These are phyloP conservation scores for Micromys minutus DNA, from an alignment of 2,113 vertebrate species.

Conservation along the genomic window DNA sequence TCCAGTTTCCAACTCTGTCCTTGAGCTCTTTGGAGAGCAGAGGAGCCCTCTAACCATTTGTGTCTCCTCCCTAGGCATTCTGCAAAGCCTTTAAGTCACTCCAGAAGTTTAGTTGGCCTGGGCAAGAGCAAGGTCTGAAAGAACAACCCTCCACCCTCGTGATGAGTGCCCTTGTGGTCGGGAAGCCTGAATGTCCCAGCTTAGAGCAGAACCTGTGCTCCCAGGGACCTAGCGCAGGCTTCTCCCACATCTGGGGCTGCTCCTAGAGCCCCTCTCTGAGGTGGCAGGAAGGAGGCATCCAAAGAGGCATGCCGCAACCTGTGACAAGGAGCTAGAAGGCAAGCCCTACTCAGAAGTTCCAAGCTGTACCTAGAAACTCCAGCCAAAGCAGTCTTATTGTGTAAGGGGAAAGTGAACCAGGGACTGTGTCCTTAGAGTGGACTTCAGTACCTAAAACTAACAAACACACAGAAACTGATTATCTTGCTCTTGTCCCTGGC, in stretches of 20 bases:
- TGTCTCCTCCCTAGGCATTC: background rate
- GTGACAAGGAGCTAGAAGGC: background rate
- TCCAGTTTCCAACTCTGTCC: no score
- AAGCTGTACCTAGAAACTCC: no score
- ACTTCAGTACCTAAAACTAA: background rate
- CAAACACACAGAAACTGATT: background rate
- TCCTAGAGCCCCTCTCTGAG: background rate
- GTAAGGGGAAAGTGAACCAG: accelerated
- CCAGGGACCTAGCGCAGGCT: background rate
- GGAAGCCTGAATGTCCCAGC: background rate
- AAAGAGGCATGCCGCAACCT: background rate
- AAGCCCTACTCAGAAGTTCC: background rate
- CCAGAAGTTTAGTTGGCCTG: background rate
- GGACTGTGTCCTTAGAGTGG: background rate
- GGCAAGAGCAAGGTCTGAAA: background rate
- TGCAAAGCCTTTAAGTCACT: background rate
- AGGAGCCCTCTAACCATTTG: background rate
- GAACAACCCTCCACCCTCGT: accelerated
- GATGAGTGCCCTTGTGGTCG: accelerated
- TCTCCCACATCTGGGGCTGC: no score
- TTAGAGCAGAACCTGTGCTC: no score
- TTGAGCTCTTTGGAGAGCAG: background rate
- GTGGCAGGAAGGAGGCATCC: background rate
- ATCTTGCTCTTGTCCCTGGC: background rate
- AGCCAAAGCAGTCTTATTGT: no score